Percentiles rank a stretch among this genome's conserved stretches.
phyloP scores from a whole-genome alignment of 2,113 vertebrate species.

The Heliornis fulica region DNA sequence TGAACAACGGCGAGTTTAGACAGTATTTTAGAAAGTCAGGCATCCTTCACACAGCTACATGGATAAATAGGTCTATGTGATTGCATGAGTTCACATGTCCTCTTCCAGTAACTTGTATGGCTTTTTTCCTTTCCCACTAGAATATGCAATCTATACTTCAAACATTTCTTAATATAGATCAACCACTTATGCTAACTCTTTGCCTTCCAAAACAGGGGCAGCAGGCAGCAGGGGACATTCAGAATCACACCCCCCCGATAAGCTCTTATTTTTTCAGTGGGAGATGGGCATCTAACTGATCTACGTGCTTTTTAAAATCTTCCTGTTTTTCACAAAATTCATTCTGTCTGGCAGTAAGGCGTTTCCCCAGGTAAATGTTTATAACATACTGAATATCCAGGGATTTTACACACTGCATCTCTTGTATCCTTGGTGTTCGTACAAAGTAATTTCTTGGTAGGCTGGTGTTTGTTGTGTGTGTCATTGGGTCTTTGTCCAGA shows the following conservation, averaged over 20 bases:
- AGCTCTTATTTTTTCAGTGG: not conserved
- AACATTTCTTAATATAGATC: not conserved
- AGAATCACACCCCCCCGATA: not conserved
- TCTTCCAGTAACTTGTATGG: not conserved
- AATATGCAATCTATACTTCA: not conserved
- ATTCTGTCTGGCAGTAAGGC: not conserved
- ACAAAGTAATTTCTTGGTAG: not conserved
- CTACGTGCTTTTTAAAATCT: not conserved
- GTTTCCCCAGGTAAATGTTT: not conserved
- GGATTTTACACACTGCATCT: not conserved
- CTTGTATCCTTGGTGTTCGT: not conserved
- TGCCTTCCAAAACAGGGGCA: not conserved
- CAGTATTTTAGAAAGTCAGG: not conserved
- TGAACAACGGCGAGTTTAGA: not conserved
- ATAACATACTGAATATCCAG: not conserved
- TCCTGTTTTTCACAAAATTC: not conserved
- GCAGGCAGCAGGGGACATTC: not conserved
- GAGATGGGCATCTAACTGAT: not conserved
- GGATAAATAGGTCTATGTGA: not conserved
- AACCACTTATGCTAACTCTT: not conserved
- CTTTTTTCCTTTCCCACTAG: not conserved
- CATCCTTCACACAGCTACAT: not conserved
- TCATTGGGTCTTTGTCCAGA: not conserved
- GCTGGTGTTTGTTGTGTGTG: not conserved
- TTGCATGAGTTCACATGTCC: not conserved